Percentiles rank a stretch among this genome's conserved stretches.
phyloP scores from a whole-genome alignment of 2,113 vertebrate species.

The Entomyzon cyanotis region DNA sequence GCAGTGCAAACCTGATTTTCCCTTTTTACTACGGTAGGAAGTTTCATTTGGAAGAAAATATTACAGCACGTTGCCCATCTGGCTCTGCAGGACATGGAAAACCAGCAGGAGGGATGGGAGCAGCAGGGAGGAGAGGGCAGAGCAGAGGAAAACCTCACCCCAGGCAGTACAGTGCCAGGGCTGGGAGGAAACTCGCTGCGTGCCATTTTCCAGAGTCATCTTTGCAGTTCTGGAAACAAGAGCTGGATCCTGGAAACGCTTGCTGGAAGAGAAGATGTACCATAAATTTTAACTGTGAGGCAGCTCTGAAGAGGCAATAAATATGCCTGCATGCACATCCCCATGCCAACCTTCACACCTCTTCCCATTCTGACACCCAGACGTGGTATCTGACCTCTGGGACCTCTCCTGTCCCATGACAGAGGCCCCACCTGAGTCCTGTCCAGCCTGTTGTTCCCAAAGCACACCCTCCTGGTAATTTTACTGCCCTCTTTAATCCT shows the following conservation, averaged over 20 bases:
- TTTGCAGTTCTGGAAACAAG: background rate
- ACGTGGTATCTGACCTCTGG: background rate
- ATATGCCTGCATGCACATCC: background rate
- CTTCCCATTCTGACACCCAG: background rate
- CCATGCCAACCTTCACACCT: background rate
- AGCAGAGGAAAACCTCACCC: background rate
- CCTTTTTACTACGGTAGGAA: background rate
- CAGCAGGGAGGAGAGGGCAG: background rate
- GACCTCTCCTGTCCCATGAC: background rate
- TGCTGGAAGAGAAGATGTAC: background rate
- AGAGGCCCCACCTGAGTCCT: background rate
- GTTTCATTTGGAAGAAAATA: background rate
- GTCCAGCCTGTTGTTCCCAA: background rate
- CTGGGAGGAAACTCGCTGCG: background rate
- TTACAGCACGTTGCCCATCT: accelerated
- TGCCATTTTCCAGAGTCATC: background rate
- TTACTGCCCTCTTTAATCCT: background rate
- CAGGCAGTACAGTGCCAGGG: background rate
- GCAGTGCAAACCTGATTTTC: background rate
- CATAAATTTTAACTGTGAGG: background rate
- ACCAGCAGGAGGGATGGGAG: background rate
- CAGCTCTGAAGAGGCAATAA: background rate
- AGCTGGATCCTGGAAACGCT: background rate
- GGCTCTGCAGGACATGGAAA: background rate
- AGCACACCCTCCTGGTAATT: background rate